Evolutionary conservation across 2,797 vertebrate species (phyloP).

Genomic region (Siniperca scherzeri): DNA sequence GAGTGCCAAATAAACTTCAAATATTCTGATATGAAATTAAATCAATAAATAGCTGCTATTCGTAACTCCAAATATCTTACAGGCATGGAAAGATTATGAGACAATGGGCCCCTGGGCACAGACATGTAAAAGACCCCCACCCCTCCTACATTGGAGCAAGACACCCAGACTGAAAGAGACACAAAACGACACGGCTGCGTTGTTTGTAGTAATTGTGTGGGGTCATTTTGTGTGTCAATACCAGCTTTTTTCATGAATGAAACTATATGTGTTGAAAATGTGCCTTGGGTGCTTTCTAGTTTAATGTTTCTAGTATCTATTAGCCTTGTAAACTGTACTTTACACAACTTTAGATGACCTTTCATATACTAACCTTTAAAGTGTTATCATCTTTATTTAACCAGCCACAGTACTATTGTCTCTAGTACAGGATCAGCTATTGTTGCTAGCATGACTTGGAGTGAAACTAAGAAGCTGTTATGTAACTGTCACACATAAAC

Average conservation of each 20-base stretch:
- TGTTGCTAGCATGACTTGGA: not conserved
- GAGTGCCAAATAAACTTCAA: not conserved
- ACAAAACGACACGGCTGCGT: too few species aligned
- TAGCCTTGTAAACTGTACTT: not conserved
- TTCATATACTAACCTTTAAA: not conserved
- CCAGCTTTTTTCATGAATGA: too few species aligned
- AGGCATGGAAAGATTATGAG: not conserved
- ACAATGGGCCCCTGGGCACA: not conserved
- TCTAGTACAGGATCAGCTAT: not conserved
- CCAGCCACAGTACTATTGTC: not conserved
- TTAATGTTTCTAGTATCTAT: not conserved
- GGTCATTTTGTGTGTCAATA: not conserved
- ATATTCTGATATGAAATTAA: not conserved
- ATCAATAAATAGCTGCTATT: too few species aligned
- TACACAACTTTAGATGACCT: not conserved
- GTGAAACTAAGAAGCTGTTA: slow-evolving; percentile 5
- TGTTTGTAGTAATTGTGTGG: too few species aligned
- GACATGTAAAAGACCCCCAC: not conserved
- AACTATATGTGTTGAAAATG: not conserved
- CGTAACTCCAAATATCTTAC: too few species aligned
- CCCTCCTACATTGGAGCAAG: not conserved
- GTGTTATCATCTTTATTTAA: not conserved
- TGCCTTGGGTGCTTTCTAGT: not conserved
- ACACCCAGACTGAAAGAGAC: not conserved
- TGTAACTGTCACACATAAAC: slow-evolving; percentile 1